These are phyloP conservation scores for Chelonoidis abingdonii DNA, from an alignment of 2,113 vertebrate genomes.

Conservation along the genomic window DNA sequence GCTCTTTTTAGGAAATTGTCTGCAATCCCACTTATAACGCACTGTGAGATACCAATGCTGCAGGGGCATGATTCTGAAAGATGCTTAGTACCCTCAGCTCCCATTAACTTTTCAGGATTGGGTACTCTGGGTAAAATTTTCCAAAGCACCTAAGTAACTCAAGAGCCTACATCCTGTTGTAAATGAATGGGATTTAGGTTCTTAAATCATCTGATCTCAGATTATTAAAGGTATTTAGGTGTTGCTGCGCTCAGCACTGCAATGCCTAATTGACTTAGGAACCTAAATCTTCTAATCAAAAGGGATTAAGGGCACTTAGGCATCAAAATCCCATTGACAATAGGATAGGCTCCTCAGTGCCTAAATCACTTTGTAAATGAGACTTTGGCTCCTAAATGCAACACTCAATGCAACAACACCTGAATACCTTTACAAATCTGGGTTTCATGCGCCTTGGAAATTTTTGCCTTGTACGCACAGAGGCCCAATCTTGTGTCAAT, in stretches of 20 bases:
- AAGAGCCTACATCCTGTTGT: neutral
- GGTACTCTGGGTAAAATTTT: neutral
- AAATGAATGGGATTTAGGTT: neutral
- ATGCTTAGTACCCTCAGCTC: neutral
- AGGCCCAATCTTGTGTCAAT: neutral
- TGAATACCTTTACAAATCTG: neutral
- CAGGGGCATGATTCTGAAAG: neutral
- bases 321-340: neutral
- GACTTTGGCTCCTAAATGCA: too few species aligned
- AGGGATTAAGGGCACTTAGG: neutral
- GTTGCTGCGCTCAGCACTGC: neutral
- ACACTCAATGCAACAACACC: neutral
- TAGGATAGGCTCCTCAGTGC: neutral
- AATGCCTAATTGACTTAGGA: neutral
- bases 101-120: neutral
- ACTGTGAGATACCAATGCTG: rapidly evolving
- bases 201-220: neutral
- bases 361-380: neutral
- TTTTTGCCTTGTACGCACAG: neutral
- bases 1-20: neutral
- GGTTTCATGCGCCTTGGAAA: neutral
- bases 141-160: neutral
- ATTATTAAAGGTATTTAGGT: neutral
- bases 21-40: neutral
- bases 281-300: neutral